These are phyloP conservation scores for Megastigmus dorsalis DNA, from an alignment of 2,888 invertebrate genomes.

Conservation along the genomic window DNA sequence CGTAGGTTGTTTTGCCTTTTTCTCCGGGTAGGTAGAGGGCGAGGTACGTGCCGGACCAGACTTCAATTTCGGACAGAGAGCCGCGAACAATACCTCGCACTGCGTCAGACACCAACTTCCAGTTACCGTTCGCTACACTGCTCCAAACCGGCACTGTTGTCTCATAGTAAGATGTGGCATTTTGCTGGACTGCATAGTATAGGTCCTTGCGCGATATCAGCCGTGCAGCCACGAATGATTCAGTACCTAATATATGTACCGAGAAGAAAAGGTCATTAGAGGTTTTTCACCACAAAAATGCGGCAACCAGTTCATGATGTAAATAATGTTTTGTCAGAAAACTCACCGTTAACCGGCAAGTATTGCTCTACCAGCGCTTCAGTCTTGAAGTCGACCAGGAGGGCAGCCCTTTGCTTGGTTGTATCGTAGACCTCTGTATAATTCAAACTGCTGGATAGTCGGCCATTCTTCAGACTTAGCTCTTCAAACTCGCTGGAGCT, in stretches of 20 bases:
- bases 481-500: too few species aligned
- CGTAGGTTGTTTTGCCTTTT: background rate
- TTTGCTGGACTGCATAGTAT: background rate
- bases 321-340: background rate
- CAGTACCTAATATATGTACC: background rate
- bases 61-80: background rate
- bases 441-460: background rate
- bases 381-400: background rate
- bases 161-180: constrained; percentile 1
- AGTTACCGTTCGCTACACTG: background rate
- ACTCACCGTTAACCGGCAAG: background rate
- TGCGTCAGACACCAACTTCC: background rate
- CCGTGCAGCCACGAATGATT: background rate
- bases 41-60: background rate
- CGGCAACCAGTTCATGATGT: too few species aligned
- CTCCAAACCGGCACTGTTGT: constrained; percentile 2
- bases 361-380: background rate
- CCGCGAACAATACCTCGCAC: background rate
- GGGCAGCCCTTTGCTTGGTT: background rate
- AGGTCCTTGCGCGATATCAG: background rate
- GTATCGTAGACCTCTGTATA: background rate
- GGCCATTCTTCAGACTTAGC: background rate
- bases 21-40: background rate
- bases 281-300: too few species aligned
- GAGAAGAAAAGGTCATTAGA: too few species aligned